Evolutionary conservation across 2,797 vertebrate genomes (phyloP).

Genomic region (Erpetoichthys calabaricus): DNA sequence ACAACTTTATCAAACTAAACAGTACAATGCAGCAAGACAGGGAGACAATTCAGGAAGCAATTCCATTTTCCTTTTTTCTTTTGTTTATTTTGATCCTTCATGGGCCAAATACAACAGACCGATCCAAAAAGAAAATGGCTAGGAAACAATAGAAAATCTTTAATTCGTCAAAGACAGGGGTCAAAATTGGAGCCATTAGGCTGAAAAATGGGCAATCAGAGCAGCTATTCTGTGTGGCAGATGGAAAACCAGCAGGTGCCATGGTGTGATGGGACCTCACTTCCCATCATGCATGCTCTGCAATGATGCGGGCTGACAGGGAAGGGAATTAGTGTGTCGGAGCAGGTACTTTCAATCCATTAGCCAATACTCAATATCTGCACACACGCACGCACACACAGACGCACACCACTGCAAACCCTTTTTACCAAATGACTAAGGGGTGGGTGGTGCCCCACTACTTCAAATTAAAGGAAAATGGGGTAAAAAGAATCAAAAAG

Average conservation of each 20-base stretch:
- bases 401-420: conserved; percentile 28
- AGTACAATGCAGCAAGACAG: conserved; percentile 40
- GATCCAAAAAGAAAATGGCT: conserved; percentile 17
- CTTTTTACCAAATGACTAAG: conserved; percentile 29
- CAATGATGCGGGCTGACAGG: conserved; percentile 76
- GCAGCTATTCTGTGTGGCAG: conserved; percentile 56
- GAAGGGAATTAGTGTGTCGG: conserved; percentile 63
- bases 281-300: conserved; percentile 64
- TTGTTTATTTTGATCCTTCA: conserved; percentile 24
- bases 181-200: conserved; percentile 50
- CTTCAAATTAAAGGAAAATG: not conserved
- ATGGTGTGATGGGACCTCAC: conserved; percentile 52
- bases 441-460: conserved; percentile 17
- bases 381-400: conserved; percentile 11
- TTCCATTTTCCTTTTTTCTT: conserved; percentile 29
- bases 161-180: conserved; percentile 35
- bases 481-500: conserved; percentile 3
- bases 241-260: conserved; percentile 91
- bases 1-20: conserved; percentile 62
- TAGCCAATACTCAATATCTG: conserved; percentile 47
- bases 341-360: conserved; percentile 67
- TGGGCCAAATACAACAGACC: conserved; percentile 22
- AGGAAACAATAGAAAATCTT: conserved; percentile 40
- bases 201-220: conserved; percentile 59
- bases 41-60: conserved; percentile 29